These are phyloP conservation scores for Parnassius orleans DNA, from an alignment of 2,888 invertebrate species.

Conservation along the genomic window DNA sequence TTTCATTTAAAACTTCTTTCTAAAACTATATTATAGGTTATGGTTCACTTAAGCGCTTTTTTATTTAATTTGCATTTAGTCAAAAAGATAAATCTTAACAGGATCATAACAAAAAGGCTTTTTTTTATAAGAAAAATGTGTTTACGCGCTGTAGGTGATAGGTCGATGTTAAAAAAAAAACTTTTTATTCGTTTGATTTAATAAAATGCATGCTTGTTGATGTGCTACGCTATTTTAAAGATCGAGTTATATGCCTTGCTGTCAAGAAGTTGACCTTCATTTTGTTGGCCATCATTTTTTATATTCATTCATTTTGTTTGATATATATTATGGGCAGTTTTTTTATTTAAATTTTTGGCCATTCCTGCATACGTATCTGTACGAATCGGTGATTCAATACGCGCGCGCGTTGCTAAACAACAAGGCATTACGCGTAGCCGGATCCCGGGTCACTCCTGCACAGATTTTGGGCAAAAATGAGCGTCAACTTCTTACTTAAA, in stretches of 20 bases:
- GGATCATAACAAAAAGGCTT: too few relatives aligned
- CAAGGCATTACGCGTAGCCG: constrained; percentile 74
- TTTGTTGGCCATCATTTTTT: constrained; percentile 93
- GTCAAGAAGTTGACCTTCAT: constrained; percentile 98
- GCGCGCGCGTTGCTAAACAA: constrained; percentile 71
- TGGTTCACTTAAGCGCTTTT: too few relatives aligned
- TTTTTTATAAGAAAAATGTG: too few relatives aligned
- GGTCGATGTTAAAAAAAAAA: constrained; percentile 44
- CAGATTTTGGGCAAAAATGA: constrained; percentile 88
- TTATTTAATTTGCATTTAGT: too few relatives aligned
- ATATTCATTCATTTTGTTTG: constrained; percentile 80
- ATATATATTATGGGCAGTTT: constrained; percentile 76
- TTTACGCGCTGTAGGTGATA: not conserved
- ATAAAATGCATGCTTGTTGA: constrained; percentile 73
- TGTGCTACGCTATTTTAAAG: constrained; percentile 74
- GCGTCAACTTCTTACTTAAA: constrained; percentile 90
- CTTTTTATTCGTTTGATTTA: constrained; percentile 30
- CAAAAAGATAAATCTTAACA: too few relatives aligned
- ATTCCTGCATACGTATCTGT: constrained; percentile 63
- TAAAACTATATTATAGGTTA: too few relatives aligned
- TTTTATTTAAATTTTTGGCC: constrained; percentile 71
- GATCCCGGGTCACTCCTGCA: constrained; percentile 79
- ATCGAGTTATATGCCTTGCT: constrained; percentile 82
- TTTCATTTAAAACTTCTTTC: too few relatives aligned
- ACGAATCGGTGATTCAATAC: constrained; percentile 64